phyloP scores from a whole-genome alignment of 2,113 vertebrate genomes.

The Platysternon megacephalum region DNA sequence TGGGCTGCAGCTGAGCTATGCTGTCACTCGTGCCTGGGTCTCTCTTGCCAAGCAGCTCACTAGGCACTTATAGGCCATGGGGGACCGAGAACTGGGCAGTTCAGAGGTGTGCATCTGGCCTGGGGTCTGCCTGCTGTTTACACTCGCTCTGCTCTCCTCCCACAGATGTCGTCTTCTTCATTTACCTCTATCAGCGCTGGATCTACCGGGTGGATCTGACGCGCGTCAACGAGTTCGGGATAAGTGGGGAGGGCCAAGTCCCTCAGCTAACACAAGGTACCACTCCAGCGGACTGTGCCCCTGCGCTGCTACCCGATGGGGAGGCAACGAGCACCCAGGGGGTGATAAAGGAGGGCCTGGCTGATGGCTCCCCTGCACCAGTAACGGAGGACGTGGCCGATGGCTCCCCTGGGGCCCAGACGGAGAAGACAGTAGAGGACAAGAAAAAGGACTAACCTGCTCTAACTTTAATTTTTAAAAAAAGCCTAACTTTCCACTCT shows the following conservation, averaged over 20 bases:
- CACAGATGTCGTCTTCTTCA: conserved; percentile 94
- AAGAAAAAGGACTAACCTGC: conserved; percentile 91
- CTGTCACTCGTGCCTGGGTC: neutral
- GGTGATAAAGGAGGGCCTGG: neutral
- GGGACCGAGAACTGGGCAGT: neutral
- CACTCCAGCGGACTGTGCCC: conserved; percentile 11
- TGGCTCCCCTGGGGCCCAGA: conserved; percentile 46
- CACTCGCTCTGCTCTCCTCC: neutral
- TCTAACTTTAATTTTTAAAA: neutral
- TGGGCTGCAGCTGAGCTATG: neutral
- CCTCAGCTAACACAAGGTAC: conserved; percentile 12
- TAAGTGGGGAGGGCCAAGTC: conserved; percentile 82
- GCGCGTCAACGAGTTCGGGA: conserved; percentile 91
- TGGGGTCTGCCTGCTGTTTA: neutral
- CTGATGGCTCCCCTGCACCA: neutral
- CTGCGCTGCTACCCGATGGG: neutral
- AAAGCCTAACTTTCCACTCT: neutral
- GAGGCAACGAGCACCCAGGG: neutral
- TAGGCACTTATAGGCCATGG: too few relatives aligned
- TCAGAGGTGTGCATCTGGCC: too few relatives aligned
- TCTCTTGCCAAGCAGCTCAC: neutral
- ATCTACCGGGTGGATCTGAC: conserved; percentile 94
- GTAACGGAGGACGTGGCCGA: neutral
- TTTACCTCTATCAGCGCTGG: conserved; percentile 96
- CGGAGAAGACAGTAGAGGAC: conserved; percentile 86